Percentiles rank a stretch among this genome's conserved stretches.
Evolutionary conservation across 2,888 invertebrate genomes (phyloP).

Genomic region (Scaptomyza parva): DNA sequence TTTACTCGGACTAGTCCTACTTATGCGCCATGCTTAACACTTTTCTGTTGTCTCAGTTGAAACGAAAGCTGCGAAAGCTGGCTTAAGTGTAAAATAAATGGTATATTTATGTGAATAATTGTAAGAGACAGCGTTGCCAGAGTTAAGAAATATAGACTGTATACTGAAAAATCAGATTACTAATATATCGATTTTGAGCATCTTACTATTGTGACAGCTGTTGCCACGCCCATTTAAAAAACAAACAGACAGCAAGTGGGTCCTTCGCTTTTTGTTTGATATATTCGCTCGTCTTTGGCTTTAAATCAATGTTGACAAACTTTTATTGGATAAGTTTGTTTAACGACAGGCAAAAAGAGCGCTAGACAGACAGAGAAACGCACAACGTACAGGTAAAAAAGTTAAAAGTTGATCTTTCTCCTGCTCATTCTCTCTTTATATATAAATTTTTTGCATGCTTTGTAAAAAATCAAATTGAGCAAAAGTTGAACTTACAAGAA

Average conservation of each 20-base stretch:
- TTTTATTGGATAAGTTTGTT: constrained; percentile 85
- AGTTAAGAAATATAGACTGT: background rate
- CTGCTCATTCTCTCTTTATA: constrained; percentile 12
- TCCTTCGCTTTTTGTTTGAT: constrained; percentile 56
- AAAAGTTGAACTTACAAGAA: constrained; percentile 66
- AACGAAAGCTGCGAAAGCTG: constrained; percentile 52
- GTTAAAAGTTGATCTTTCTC: constrained; percentile 55
- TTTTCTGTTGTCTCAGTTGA: constrained; percentile 49
- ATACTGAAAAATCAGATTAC: background rate
- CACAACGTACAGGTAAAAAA: constrained; percentile 67
- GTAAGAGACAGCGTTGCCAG: constrained; percentile 3
- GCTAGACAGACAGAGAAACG: constrained; percentile 14
- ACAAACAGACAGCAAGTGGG: constrained; percentile 45
- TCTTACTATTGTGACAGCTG: background rate
- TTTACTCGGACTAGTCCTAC: constrained; percentile 43
- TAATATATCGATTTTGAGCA: constrained; percentile 5
- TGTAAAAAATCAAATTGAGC: constrained; percentile 77
- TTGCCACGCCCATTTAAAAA: background rate
- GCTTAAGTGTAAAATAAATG: constrained; percentile 65
- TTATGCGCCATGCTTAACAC: constrained; percentile 68
- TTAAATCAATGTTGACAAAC: constrained; percentile 84
- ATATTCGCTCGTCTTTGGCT: constrained; percentile 74
- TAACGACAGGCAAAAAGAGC: constrained; percentile 71
- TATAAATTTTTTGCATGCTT: constrained; percentile 36
- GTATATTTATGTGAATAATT: constrained; percentile 32